Conservation (phyloP, 2,113 vertebrate species). For the Macheiramphus alcinus region DNA sequence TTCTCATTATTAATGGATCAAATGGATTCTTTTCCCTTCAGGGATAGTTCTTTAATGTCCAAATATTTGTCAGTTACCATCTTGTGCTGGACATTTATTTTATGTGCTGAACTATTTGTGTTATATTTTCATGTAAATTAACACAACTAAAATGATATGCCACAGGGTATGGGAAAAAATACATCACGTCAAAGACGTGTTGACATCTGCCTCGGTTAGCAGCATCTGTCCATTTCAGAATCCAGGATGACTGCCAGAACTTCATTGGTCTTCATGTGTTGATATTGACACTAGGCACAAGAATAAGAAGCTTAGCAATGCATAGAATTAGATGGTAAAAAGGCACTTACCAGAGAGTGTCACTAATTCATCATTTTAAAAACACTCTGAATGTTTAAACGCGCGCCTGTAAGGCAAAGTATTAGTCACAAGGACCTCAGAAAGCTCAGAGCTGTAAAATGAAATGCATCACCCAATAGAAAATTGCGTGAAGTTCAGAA, state of each 20-base stretch:
- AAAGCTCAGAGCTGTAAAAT: not conserved
- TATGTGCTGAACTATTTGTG: not conserved
- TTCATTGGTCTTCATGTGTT: not conserved
- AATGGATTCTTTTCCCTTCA: not conserved
- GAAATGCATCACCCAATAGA: not conserved
- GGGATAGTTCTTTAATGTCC: not conserved
- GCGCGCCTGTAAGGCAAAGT: not conserved
- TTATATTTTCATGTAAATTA: not conserved
- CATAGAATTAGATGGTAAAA: not conserved
- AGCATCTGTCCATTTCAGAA: not conserved
- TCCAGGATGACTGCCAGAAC: not conserved
- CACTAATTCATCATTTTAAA: not conserved
- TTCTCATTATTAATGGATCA: conserved; percentile 55
- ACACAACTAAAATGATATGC: not conserved
- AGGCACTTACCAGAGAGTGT: not conserved
- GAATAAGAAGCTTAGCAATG: not conserved
- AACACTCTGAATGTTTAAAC: not conserved
- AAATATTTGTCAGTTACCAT: not conserved
- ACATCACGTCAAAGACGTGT: not conserved
- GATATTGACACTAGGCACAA: not conserved
- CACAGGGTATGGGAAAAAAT: not conserved
- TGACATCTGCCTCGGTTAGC: not conserved
- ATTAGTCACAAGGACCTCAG: not conserved
- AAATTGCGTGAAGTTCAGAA: not conserved
- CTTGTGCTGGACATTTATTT: not conserved